phyloP scores from a whole-genome alignment of 2,113 vertebrate genomes.

The Spermophilus dauricus region DNA sequence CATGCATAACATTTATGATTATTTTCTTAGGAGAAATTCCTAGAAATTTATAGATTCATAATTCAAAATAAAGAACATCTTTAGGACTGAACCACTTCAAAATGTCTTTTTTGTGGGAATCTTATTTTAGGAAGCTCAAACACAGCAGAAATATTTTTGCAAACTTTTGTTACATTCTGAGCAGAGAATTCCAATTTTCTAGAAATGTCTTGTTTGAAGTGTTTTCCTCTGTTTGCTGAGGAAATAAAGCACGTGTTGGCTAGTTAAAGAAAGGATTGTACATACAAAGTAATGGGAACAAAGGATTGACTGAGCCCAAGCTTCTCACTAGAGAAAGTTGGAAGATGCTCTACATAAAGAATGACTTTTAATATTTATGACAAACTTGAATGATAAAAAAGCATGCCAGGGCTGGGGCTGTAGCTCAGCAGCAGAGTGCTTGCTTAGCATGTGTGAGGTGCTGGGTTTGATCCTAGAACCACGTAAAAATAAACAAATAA shows the following conservation, averaged over 20 bases:
- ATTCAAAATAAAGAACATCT: constrained; percentile 24
- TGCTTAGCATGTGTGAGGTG: too few species aligned
- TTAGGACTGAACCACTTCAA: not conserved
- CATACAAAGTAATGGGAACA: not conserved
- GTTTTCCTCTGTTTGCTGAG: not conserved
- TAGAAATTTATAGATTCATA: not conserved
- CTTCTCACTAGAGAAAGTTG: not conserved
- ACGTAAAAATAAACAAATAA: too few species aligned
- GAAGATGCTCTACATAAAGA: not conserved
- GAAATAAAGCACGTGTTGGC: not conserved
- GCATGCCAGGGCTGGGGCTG: not conserved
- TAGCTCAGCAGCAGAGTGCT: too few species aligned
- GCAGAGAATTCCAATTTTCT: not conserved
- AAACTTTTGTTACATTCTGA: not conserved
- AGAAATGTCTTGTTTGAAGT: not conserved
- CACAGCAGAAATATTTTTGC: not conserved
- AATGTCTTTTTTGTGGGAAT: not conserved
- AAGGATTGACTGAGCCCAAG: not conserved
- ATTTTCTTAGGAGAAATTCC: constrained; percentile 9
- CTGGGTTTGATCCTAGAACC: too few species aligned
- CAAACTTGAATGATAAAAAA: not conserved
- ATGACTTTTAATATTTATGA: not conserved
- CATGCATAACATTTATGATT: not conserved
- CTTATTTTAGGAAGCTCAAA: not conserved
- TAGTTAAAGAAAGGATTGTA: not conserved